These are phyloP conservation scores for Brachyhypopomus occidentalis DNA, from an alignment of 2,113 vertebrate species.

Conservation along the genomic window DNA sequence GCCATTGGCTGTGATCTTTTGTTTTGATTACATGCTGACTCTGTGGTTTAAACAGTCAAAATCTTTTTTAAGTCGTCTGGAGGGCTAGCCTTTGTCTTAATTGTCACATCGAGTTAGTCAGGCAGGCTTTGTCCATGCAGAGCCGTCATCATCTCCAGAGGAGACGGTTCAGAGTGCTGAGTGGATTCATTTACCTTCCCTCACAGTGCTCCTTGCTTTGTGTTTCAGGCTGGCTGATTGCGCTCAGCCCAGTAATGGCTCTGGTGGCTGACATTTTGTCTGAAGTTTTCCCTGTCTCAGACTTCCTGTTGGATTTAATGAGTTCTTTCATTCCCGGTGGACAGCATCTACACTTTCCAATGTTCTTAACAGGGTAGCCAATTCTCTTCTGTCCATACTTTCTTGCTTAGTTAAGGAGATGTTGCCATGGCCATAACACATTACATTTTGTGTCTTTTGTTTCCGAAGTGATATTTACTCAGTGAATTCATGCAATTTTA, in stretches of 20 bases:
- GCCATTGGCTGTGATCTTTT: not conserved
- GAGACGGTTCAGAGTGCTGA: constrained; percentile 21
- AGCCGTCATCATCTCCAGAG: constrained; percentile 34
- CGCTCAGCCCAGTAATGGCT: constrained; percentile 28
- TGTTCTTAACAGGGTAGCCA: constrained; percentile 43
- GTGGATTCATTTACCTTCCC: constrained; percentile 41
- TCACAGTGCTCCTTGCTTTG: constrained; percentile 21
- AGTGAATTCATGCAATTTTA: not conserved
- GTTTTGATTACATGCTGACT: constrained; percentile 28
- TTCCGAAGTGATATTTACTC: not conserved
- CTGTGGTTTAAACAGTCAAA: constrained; percentile 21
- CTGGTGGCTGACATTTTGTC: constrained; percentile 44
- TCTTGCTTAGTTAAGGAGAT: constrained; percentile 22
- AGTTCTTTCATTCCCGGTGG: constrained; percentile 35
- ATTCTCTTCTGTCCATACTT: constrained; percentile 24
- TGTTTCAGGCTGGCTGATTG: constrained; percentile 26
- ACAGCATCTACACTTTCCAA: constrained; percentile 35
- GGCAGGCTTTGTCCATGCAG: constrained; percentile 28
- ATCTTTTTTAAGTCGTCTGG: constrained; percentile 28
- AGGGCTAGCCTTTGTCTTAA: constrained; percentile 41
- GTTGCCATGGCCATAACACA: constrained; percentile 14
- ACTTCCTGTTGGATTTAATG: constrained; percentile 36
- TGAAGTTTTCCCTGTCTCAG: constrained; percentile 29
- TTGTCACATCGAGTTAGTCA: constrained; percentile 40
- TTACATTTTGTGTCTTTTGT: not conserved